Conservation (phyloP, 2,113 vertebrate genomes). For the Chiloscyllium plagiosum region DNA sequence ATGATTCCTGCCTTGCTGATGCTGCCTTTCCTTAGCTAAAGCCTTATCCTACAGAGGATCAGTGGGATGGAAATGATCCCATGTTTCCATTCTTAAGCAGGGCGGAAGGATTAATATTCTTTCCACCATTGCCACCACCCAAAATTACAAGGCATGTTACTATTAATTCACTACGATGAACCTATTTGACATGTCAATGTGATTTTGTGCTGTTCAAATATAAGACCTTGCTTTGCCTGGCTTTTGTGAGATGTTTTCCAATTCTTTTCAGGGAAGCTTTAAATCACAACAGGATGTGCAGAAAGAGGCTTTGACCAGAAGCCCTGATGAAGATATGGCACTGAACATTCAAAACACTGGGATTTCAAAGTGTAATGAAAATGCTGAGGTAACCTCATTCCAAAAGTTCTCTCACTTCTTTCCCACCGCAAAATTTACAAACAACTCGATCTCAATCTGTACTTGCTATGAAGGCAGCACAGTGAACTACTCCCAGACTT, state of each 20-base stretch:
- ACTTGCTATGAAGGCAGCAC: background rate
- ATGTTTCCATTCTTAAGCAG: background rate
- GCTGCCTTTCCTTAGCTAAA: background rate
- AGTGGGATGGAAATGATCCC: no score
- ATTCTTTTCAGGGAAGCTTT: background rate
- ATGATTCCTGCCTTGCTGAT: background rate
- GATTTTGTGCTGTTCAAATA: background rate
- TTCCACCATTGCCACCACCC: background rate
- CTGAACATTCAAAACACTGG: background rate
- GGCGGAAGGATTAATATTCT: background rate
- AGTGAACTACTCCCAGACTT: background rate
- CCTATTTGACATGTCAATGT: background rate
- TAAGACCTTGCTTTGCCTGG: background rate
- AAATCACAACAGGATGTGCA: background rate
- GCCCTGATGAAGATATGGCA: background rate
- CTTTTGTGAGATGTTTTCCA: background rate
- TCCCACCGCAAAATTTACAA: background rate
- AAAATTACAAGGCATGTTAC: background rate
- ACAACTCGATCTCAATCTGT: background rate
- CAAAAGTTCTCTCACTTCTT: background rate
- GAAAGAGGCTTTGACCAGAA: background rate
- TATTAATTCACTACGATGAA: background rate
- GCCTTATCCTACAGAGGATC: background rate
- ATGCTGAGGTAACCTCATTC: background rate
- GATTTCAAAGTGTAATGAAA: background rate